These are phyloP conservation scores for Diarsia mendica DNA, from an alignment of 2,888 invertebrate species.

Conservation along the genomic window DNA sequence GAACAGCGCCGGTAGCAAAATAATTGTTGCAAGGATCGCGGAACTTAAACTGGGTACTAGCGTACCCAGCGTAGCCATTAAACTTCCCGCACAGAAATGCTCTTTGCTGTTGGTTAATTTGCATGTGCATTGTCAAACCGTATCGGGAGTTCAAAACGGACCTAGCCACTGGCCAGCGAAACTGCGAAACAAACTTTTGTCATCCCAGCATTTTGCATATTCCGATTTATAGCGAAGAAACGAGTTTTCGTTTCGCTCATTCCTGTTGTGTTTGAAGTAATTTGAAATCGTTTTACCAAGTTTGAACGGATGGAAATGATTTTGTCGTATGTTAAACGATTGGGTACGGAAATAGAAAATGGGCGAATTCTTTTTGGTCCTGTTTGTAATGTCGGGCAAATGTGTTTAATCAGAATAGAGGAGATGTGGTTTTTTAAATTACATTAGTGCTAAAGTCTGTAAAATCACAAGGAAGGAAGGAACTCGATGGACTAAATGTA, in stretches of 20 bases:
- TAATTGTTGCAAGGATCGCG: conserved; percentile 82
- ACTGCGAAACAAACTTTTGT: conserved; percentile 84
- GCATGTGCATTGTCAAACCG: conserved; percentile 89
- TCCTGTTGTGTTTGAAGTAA: conserved; percentile 68
- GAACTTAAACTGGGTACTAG: conserved; percentile 75
- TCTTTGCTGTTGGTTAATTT: conserved; percentile 85
- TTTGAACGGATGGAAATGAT: conserved; percentile 67
- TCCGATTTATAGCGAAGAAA: conserved; percentile 73
- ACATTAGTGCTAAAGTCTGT: neutral
- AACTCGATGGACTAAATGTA: neutral
- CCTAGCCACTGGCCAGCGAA: conserved; percentile 80
- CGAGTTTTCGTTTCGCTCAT: conserved; percentile 63
- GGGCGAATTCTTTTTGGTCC: conserved; percentile 31
- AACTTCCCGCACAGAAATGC: conserved; percentile 85
- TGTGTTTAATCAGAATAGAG: conserved; percentile 26
- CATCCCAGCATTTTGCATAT: conserved; percentile 79
- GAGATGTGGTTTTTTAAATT: conserved; percentile 19
- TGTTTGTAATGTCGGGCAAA: conserved; percentile 23
- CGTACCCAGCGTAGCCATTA: conserved; percentile 77
- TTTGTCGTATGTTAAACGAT: conserved; percentile 62
- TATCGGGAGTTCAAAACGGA: conserved; percentile 85
- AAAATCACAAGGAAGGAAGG: neutral
- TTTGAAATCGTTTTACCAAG: conserved; percentile 62
- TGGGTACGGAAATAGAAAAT: conserved; percentile 72
- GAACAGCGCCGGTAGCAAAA: conserved; percentile 72